Evolutionary conservation across 30 jellyfish, hydroid and myxozoan genomes (phyloP).

Genomic region (Aurelia aurita): DNA sequence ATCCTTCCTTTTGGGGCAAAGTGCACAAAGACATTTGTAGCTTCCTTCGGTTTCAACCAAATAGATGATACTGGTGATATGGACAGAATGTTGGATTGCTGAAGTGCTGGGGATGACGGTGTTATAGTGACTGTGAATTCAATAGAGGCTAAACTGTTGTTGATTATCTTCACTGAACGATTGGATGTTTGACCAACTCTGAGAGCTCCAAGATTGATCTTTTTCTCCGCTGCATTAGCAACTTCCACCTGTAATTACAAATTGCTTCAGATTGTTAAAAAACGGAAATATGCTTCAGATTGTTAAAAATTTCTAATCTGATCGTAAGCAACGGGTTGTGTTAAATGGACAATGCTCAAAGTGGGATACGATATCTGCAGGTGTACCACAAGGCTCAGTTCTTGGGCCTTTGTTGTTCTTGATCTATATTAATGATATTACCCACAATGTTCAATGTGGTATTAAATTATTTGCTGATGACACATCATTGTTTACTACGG

Average conservation of each 20-base stretch:
- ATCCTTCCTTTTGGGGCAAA: constrained; percentile 89
- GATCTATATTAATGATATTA: too few relatives aligned
- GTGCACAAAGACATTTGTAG: constrained; percentile 53
- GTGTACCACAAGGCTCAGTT: too few relatives aligned
- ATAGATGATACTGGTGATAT: constrained; percentile 71
- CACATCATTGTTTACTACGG: too few relatives aligned
- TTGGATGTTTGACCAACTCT: constrained; percentile 66
- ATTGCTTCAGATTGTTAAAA: background rate
- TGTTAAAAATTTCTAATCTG: too few relatives aligned
- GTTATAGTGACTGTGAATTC: constrained; percentile 78
- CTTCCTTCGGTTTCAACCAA: constrained; percentile 75
- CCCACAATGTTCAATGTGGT: too few relatives aligned
- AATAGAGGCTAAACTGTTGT: constrained; percentile 88
- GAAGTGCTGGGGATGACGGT: constrained; percentile 76
- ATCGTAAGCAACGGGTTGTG: too few relatives aligned
- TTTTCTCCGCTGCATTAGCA: constrained; percentile 75
- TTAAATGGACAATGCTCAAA: too few relatives aligned
- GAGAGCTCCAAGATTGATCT: constrained; percentile 86
- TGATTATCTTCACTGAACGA: constrained; percentile 77
- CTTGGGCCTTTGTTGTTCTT: too few relatives aligned
- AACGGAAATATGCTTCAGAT: too few relatives aligned
- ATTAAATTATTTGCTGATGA: too few relatives aligned
- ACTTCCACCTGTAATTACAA: constrained; percentile 82
- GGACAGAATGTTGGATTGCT: constrained; percentile 70
- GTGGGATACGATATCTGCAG: too few relatives aligned